Evolutionary conservation across 2,113 vertebrate species (phyloP).

Genomic region (Rhabdornis inornatus): DNA sequence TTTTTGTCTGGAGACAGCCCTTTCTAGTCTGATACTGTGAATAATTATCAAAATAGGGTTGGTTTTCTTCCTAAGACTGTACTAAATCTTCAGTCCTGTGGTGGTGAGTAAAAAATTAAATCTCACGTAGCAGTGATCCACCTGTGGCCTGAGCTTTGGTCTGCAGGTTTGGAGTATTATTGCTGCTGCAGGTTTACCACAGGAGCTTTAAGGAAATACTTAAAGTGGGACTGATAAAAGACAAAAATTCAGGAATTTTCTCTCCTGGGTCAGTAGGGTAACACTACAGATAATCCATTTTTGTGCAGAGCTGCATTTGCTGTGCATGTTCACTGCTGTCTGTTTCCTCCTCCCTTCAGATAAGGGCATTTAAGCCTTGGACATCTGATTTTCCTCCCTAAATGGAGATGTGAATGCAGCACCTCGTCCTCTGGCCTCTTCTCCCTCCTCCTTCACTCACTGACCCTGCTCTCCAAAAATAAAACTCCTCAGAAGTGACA

Average conservation of each 20-base stretch:
- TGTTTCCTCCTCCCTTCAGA: background rate
- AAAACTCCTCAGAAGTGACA: background rate
- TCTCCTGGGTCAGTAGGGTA: background rate
- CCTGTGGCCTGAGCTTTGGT: background rate
- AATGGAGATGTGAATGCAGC: background rate
- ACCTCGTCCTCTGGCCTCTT: background rate
- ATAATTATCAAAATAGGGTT: background rate
- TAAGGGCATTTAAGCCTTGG: background rate
- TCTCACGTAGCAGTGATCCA: background rate
- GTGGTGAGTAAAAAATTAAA: background rate
- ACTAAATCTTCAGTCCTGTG: background rate
- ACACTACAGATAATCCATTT: background rate
- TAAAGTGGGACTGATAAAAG: background rate
- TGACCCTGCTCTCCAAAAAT: background rate
- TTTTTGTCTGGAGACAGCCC: background rate
- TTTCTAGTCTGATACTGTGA: background rate
- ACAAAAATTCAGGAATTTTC: background rate
- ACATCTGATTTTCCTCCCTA: background rate
- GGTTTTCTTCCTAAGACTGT: background rate
- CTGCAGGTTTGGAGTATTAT: background rate
- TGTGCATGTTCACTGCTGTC: background rate
- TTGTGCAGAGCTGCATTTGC: background rate
- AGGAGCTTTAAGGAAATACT: background rate
- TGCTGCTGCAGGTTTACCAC: background rate
- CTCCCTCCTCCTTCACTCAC: background rate